phyloP scores from a whole-genome alignment of 1,140 invertebrate species.

The Cydia pomonella region DNA sequence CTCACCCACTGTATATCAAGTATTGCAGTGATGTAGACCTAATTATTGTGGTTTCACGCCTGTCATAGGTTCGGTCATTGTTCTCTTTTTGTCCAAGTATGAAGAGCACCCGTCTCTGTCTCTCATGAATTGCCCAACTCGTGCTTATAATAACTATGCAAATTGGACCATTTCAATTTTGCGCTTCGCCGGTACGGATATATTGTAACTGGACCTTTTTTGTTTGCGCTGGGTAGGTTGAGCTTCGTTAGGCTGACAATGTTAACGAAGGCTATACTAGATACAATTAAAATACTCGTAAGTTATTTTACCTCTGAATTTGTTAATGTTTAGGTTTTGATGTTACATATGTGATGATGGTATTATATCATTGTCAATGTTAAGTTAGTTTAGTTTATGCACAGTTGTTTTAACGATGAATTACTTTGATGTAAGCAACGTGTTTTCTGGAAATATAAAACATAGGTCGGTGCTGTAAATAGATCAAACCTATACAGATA shows the following conservation, averaged over 20 bases:
- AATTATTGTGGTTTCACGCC: conserved; percentile 36
- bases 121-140: conserved; percentile 50
- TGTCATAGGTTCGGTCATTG: conserved; percentile 23
- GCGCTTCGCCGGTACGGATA: conserved; percentile 53
- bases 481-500: too few species aligned
- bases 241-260: conserved; percentile 35
- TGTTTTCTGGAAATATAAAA: too few species aligned
- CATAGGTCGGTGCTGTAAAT: too few species aligned
- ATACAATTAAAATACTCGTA: neutral
- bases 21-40: conserved; percentile 25
- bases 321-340: neutral
- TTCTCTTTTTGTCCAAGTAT: conserved; percentile 29
- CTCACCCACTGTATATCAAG: neutral
- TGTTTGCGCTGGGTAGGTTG: conserved; percentile 42
- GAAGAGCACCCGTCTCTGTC: conserved; percentile 40
- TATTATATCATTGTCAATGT: too few species aligned
- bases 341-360: too few species aligned
- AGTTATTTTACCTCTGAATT: neutral
- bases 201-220: conserved; percentile 64
- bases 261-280: neutral
- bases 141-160: conserved; percentile 71
- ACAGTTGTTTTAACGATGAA: too few species aligned
- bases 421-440: too few species aligned
- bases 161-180: conserved; percentile 69
- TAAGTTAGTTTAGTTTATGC: too few species aligned